Evolutionary conservation across 2,113 vertebrate species (phyloP).

Genomic region (Bubo bubo): DNA sequence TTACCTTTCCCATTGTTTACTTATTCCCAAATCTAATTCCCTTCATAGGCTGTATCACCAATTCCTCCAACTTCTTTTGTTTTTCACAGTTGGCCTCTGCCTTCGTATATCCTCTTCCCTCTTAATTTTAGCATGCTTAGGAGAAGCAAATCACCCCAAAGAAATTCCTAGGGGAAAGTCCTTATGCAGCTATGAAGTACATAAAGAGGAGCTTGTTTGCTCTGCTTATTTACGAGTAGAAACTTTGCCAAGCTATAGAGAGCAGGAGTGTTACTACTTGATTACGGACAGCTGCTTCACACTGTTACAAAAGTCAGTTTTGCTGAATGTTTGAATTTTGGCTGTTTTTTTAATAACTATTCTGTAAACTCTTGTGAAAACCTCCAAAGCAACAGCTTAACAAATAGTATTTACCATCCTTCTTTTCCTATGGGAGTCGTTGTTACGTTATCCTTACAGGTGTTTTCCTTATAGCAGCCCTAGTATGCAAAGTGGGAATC

Average conservation of each 20-base stretch:
- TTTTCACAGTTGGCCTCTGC: constrained; percentile 26
- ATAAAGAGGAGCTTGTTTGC: constrained; percentile 40
- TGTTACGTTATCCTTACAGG: background rate
- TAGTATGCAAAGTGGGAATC: background rate
- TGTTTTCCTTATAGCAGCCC: constrained; percentile 26
- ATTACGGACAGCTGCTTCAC: constrained; percentile 46
- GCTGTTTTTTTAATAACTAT: background rate
- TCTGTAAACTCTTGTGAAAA: background rate
- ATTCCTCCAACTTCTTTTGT: background rate
- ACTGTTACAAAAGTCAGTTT: background rate
- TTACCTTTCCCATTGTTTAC: constrained; percentile 34
- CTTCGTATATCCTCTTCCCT: constrained; percentile 11
- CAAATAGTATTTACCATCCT: background rate
- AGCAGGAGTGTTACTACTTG: constrained; percentile 30
- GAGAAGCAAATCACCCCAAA: constrained; percentile 14
- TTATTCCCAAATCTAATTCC: constrained; percentile 45
- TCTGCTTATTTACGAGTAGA: constrained; percentile 1
- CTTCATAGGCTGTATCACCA: background rate
- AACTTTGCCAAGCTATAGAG: constrained; percentile 35
- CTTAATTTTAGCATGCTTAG: constrained; percentile 2
- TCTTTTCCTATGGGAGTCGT: background rate
- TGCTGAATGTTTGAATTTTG: constrained; percentile 1
- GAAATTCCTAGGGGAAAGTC: background rate
- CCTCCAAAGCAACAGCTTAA: constrained; percentile 2
- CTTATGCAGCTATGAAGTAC: background rate